Evolutionary conservation across 2,888 invertebrate species (phyloP), one percentile per base, ranked within the genome.

Genomic region (Agonopterix subpropinquella): DNA sequence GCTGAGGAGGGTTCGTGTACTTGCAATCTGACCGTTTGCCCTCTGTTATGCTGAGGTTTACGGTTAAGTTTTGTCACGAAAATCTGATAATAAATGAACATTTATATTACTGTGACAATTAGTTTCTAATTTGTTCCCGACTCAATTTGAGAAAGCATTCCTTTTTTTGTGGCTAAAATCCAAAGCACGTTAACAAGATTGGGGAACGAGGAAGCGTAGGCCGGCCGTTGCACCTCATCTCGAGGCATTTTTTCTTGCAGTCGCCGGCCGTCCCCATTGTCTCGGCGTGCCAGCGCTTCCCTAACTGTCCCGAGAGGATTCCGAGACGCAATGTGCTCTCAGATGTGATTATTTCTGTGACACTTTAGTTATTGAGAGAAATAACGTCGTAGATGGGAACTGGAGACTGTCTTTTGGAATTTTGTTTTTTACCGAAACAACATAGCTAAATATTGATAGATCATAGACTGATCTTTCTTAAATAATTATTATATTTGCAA

Each of bases 261-360:
- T 10, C 11, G 10, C 11, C 4, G 10, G 10, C 10, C 53, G 57
- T 52, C 47, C 57, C 56, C 53, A 70, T 73, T 77, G 77, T 77
- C 63, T 67, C 58, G 54, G 50, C 49, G 48, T 53, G 56, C 45
- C 56, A 55, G 54, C 54, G 62, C 51, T 63, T 58, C 60, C 61
- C 62, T 53, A 51, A 54, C 50, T 47, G 53, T 66, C 70, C 66
- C 66, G 10, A 11, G 62, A 61, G 67, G 47, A 56, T 62, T 57
- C 42, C 51, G 44, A 54, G 51, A 53, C 51, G 56, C 56, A 50
- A 54, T 48, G 48, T 61, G 59, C 64, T 67, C 70, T 66, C 67
- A 54, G 63, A 68, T 67, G 64, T 67, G 68, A 76, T 73, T 71
- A 73, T 68, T 62, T 58, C 64, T 59, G 60, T 62, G 64, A 66